phyloP scores from a whole-genome alignment of 2,113 vertebrate genomes.

The Burhinus bistriatus region DNA sequence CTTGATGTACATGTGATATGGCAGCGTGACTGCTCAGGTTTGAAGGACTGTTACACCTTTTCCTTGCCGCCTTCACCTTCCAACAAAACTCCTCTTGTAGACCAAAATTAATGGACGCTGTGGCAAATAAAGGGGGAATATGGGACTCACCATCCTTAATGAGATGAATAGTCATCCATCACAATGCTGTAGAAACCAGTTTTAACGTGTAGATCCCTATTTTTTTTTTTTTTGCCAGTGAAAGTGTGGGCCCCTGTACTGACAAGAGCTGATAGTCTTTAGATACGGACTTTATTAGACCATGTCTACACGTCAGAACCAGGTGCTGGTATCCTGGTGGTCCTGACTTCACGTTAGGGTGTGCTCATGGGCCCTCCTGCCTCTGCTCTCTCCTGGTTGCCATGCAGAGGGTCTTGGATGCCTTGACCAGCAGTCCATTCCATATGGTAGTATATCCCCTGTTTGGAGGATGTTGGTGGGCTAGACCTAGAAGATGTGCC shows the following conservation, averaged over 20 bases:
- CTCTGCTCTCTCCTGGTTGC: not conserved
- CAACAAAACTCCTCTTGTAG: not conserved
- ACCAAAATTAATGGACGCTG: not conserved
- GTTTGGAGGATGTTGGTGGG: not conserved
- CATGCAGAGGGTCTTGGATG: not conserved
- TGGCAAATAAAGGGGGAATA: not conserved
- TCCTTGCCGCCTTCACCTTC: not conserved
- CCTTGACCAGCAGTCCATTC: not conserved
- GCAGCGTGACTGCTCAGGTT: accelerated
- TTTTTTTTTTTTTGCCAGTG: not conserved
- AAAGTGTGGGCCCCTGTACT: not conserved
- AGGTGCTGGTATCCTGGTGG: not conserved
- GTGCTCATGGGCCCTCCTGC: not conserved
- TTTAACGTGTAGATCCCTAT: not conserved
- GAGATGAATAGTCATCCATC: not conserved
- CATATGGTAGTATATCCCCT: too few relatives aligned
- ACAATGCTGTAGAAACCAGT: not conserved
- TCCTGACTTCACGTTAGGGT: not conserved
- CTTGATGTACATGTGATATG: accelerated
- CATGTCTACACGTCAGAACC: not conserved
- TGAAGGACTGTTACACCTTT: not conserved
- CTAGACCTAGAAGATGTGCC: not conserved
- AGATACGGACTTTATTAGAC: not conserved
- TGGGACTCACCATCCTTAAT: not conserved
- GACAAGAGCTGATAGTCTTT: not conserved